phyloP scores from a whole-genome alignment of 1,140 invertebrate species.

The Papilio dardanus region DNA sequence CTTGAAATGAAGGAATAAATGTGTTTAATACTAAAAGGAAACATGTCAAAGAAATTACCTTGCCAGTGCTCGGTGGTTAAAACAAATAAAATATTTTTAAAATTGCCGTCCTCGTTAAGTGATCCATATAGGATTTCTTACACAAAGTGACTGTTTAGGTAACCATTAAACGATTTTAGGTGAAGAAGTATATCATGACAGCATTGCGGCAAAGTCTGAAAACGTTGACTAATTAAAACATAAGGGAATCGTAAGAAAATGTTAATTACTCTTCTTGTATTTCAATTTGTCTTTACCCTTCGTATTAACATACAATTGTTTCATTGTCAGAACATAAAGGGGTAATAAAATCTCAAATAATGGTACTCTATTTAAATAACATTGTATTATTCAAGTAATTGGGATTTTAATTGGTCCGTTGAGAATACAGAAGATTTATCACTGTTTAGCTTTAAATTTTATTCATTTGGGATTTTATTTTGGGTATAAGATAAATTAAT shows the following conservation, averaged over 20 bases:
- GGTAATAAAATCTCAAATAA: neutral
- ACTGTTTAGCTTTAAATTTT: neutral
- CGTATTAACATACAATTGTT: neutral
- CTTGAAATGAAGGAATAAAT: neutral
- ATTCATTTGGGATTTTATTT: neutral
- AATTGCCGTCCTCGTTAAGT: neutral
- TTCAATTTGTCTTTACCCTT: neutral
- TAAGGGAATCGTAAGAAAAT: neutral
- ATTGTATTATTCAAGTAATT: neutral
- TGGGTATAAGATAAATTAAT: neutral
- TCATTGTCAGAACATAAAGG: neutral
- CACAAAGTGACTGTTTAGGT: neutral
- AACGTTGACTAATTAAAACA: slow-evolving; percentile 4
- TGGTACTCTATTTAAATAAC: neutral
- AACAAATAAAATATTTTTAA: neutral
- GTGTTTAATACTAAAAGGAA: neutral
- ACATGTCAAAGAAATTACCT: neutral
- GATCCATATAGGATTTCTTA: neutral
- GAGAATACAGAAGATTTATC: neutral
- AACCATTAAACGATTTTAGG: no score
- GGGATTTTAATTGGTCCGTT: neutral
- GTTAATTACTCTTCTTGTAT: neutral
- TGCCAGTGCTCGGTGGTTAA: no score
- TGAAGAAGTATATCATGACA: neutral
- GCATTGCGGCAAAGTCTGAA: neutral